Evolutionary conservation across 2,888 invertebrate genomes (phyloP).

Genomic region (Sphinx pinastri): DNA sequence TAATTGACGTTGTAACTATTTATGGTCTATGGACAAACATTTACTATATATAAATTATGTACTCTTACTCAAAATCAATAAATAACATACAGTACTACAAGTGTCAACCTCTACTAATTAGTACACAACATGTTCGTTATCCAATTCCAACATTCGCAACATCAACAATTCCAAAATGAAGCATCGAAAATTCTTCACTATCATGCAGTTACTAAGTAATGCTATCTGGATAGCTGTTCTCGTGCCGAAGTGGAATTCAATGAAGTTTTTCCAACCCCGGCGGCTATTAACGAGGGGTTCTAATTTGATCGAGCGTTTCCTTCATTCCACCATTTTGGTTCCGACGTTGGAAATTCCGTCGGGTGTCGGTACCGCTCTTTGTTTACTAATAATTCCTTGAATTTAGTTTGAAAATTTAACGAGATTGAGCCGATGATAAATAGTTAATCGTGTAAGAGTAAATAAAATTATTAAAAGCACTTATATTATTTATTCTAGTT

Average conservation of each 20-base stretch:
- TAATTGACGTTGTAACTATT: no score
- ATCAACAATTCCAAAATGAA: not conserved
- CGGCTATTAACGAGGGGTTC: conserved; percentile 43
- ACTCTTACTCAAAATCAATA: no score
- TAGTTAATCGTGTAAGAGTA: no score
- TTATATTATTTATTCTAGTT: not conserved
- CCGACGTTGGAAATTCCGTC: not conserved
- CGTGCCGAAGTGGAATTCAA: conserved; percentile 3
- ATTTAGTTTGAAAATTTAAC: not conserved
- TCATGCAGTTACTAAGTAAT: not conserved
- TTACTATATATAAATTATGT: no score
- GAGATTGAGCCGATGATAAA: no score
- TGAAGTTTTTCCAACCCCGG: conserved; percentile 38
- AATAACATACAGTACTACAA: no score
- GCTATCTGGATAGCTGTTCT: not conserved
- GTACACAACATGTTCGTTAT: not conserved
- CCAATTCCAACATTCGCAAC: not conserved
- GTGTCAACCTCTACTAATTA: no score
- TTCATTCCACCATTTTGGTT: conserved; percentile 26
- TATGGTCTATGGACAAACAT: no score
- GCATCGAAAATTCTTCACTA: not conserved
- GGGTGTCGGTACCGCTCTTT: not conserved
- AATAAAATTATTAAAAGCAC: not conserved
- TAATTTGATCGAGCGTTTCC: conserved; percentile 46
- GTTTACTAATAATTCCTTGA: not conserved